phyloP scores from a whole-genome alignment of 2,888 invertebrate species.

The Coelogynopora nodosa region DNA sequence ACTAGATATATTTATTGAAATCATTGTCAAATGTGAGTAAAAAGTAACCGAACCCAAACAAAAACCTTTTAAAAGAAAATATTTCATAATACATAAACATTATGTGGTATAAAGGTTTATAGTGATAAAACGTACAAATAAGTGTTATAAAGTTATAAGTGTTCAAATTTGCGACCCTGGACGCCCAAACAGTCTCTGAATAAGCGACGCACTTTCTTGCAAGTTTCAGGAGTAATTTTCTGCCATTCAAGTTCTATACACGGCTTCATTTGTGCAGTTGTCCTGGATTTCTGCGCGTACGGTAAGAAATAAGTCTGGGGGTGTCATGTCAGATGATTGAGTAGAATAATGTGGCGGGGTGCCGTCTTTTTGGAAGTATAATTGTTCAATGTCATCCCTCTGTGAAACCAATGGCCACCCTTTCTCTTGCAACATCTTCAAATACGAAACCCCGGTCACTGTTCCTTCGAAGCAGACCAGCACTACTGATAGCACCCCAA shows the following conservation, averaged over 20 bases:
- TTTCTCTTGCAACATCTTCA: constrained; percentile 8
- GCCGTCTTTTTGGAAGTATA: constrained; percentile 7
- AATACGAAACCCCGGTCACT: neutral
- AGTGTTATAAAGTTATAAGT: neutral
- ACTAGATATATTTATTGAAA: too few relatives aligned
- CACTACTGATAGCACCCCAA: constrained; percentile 13
- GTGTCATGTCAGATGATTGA: neutral
- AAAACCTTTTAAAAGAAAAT: neutral
- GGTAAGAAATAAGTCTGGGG: neutral
- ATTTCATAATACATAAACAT: neutral
- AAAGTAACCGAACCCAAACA: neutral
- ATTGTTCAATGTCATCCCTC: neutral
- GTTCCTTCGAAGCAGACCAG: neutral
- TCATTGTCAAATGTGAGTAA: too few relatives aligned
- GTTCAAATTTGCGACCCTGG: neutral
- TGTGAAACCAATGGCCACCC: constrained; percentile 10
- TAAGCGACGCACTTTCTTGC: neutral
- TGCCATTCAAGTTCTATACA: neutral
- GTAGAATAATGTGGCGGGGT: neutral
- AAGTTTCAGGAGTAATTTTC: neutral
- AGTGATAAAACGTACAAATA: neutral
- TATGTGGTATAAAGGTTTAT: neutral
- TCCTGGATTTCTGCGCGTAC: neutral
- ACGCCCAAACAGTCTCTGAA: neutral
- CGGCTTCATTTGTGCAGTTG: neutral